phyloP scores from a whole-genome alignment of 2,113 vertebrate genomes.

The Setophaga petechia region DNA sequence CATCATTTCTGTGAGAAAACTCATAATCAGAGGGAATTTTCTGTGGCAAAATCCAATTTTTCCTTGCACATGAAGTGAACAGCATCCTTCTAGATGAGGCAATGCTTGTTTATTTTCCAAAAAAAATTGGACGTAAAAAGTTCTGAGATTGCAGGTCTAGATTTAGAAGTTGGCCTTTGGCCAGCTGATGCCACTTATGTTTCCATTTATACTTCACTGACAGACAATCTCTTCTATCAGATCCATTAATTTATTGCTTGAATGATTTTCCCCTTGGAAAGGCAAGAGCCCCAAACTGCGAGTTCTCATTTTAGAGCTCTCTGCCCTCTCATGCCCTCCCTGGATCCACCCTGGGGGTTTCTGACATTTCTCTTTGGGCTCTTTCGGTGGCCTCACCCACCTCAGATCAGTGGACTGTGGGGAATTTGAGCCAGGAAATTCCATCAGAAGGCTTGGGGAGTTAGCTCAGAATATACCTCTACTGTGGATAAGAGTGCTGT shows the following conservation, averaged over 20 bases:
- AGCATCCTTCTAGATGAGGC: neutral
- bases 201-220: neutral
- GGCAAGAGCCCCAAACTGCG: neutral
- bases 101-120: neutral
- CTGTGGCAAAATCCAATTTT: neutral
- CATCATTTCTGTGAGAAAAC: neutral
- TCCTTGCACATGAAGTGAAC: neutral
- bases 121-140: neutral
- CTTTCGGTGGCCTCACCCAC: neutral
- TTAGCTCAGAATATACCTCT: neutral
- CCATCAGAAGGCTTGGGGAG: rapidly evolving
- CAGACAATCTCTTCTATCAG: neutral
- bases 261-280: neutral
- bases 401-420: neutral
- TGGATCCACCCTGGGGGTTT: neutral
- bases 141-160: neutral
- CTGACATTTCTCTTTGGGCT: neutral
- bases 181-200: neutral
- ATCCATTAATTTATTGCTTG: neutral
- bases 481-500: neutral
- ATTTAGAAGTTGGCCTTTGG: neutral
- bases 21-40: neutral
- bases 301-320: neutral
- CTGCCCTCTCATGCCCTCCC: neutral
- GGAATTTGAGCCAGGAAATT: neutral